A percentile compares a stretch with the other conserved stretches of the same genome.
Conservation (phyloP, 2,888 invertebrate genomes). For the Phyllotreta cruciferae region DNA sequence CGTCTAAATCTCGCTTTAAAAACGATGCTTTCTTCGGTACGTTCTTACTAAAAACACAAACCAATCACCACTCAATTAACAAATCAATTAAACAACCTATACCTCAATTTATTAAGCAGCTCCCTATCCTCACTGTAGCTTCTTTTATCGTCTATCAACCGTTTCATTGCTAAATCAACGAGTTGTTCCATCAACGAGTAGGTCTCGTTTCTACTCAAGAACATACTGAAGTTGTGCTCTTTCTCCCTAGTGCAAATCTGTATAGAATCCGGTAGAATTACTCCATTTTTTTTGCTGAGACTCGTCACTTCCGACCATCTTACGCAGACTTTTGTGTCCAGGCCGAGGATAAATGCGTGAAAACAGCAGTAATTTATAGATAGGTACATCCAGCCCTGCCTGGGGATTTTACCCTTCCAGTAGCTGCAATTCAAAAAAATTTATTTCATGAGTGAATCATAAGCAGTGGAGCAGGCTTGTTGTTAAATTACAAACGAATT, state of each 20-base stretch:
- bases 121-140: constrained; percentile 90
- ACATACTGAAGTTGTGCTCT: constrained; percentile 90
- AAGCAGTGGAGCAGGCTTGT: too few relatives aligned
- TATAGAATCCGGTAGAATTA: constrained; percentile 85
- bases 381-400: constrained; percentile 98
- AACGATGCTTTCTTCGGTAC: constrained; percentile 90
- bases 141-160: constrained; percentile 91
- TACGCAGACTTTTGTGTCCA: constrained; percentile 83
- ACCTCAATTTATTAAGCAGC: constrained; percentile 80
- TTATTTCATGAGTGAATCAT: too few relatives aligned
- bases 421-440: constrained; percentile 68
- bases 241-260: constrained; percentile 85
- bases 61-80: neutral
- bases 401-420: constrained; percentile 89
- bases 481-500: too few relatives aligned
- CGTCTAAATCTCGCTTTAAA: constrained; percentile 93
- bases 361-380: constrained; percentile 96
- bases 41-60: constrained; percentile 70
- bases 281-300: constrained; percentile 77
- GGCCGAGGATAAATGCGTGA: constrained; percentile 92
- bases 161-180: constrained; percentile 96
- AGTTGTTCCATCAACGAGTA: constrained; percentile 93
- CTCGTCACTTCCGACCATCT: constrained; percentile 91
- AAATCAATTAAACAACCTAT: constrained; percentile 36
- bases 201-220: constrained; percentile 87